phyloP scores from a whole-genome alignment of 2,888 invertebrate genomes.

The Pristionchus maxplancki region DNA sequence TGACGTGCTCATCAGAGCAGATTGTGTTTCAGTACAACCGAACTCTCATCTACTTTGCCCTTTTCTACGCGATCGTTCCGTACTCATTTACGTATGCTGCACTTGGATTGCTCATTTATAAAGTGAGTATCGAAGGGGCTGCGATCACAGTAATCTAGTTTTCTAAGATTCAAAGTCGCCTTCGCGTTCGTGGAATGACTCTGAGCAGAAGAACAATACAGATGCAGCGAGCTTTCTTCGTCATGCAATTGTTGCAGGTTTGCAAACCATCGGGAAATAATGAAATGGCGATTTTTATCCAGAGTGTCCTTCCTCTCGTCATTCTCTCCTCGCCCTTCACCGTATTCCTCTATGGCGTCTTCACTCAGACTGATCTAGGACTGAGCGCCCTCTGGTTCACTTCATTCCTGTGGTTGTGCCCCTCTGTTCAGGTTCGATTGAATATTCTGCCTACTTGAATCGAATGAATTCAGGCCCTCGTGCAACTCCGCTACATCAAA shows the following conservation, averaged over 20 bases:
- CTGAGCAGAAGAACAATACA: not conserved
- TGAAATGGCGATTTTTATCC: no score
- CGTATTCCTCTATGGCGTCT: conserved; percentile 5
- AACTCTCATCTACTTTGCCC: not conserved
- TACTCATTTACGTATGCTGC: not conserved
- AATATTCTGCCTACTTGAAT: not conserved
- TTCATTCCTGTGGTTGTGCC: conserved; percentile 4
- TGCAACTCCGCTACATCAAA: not conserved
- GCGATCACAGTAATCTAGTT: not conserved
- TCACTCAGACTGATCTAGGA: not conserved
- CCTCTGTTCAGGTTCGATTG: not conserved
- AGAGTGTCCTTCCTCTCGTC: not conserved
- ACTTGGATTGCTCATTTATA: not conserved
- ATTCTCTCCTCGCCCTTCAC: not conserved
- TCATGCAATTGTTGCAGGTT: conserved; percentile 7
- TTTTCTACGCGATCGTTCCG: conserved; percentile 12
- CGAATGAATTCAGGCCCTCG: not conserved
- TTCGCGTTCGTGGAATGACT: not conserved
- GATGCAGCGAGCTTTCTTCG: not conserved
- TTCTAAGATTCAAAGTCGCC: not conserved
- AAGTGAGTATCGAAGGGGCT: not conserved
- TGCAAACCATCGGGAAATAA: no score
- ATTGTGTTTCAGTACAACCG: not conserved
- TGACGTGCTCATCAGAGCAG: not conserved
- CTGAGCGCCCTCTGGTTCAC: conserved; percentile 18